Evolutionary conservation across 2,888 invertebrate species (phyloP), one percentile per base, ranked within the genome.

Genomic region (Drosophila macrospina): DNA sequence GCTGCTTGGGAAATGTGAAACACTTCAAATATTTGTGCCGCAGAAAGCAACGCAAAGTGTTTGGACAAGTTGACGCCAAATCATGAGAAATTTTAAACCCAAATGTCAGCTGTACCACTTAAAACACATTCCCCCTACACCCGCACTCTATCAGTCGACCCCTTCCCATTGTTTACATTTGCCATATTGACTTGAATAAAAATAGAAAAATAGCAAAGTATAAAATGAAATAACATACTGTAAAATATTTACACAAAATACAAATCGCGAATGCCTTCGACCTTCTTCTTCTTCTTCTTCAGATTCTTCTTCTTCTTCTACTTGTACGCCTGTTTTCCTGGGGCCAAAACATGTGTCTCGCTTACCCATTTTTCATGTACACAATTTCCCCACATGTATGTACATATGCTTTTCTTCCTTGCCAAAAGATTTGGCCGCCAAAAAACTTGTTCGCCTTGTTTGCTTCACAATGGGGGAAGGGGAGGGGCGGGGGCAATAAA

Each of bases 11-110:
- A 86, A 86, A 86, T 86, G 64, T 57, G 87, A 86, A 86, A 86
- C 85, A 86, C 77, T 86, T 87, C 89, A 88, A 86, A 86, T 86
- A 88, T 86, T 86, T 86, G 87, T 55, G 62, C 13, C 28, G 55
- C 45, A 62, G 68, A 81, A 68, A 76, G 64, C 65, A 60, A 52
- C 61, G 67, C 63, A 78, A 77, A 79, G 71, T 69, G 66, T 72
- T 85, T 67, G 81, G 88, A 81, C 88, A 84, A 79, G 66, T 81
- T 79, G 85, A 74, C 87, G 85, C 85, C 89, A 84, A 66, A 48
- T 42, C 52, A 78, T 86, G 86, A 75, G 88, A 84, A 84, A 86
- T 74, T 88, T 79, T 74, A 81, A 88, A 81, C 80, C 80, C 74
- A 75, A 75, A 56, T 59, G 82, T 74, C 89, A 85, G 89, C 87